A percentile compares a stretch with the other conserved stretches of the same genome.
These are phyloP conservation scores for Psittacus erithacus DNA, from an alignment of 2,113 vertebrate species.

Conservation along the genomic window DNA sequence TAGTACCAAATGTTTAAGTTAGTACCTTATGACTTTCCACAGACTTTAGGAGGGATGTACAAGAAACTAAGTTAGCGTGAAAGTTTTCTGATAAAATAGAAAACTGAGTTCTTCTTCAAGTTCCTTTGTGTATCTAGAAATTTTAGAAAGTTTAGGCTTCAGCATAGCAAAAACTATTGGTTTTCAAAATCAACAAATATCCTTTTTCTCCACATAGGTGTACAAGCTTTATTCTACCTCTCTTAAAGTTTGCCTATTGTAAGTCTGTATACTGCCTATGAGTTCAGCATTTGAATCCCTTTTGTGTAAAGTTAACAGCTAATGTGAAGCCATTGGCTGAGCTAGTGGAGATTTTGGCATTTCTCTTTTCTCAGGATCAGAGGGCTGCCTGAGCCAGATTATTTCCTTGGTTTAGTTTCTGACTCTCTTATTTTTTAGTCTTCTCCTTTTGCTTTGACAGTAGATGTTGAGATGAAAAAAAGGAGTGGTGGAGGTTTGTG, in stretches of 20 bases:
- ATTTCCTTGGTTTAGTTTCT: neutral
- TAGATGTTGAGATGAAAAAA: neutral
- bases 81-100: neutral
- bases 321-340: neutral
- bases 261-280: neutral
- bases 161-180: neutral
- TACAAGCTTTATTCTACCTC: neutral
- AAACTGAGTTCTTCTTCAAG: neutral
- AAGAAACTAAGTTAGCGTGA: neutral
- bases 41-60: neutral
- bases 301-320: neutral
- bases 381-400: neutral
- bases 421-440: neutral
- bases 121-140: neutral
- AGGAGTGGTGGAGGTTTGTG: neutral
- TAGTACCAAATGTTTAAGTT: neutral
- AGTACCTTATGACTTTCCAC: neutral
- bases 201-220: rapidly evolving
- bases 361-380: neutral
- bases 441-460: neutral
- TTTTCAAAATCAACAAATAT: neutral
- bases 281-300: neutral
- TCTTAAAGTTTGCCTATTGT: neutral
- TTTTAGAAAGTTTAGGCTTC: neutral
- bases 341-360: neutral